Evolutionary conservation across 1,140 invertebrate species (phyloP).

Genomic region (Microplitis mediator): DNA sequence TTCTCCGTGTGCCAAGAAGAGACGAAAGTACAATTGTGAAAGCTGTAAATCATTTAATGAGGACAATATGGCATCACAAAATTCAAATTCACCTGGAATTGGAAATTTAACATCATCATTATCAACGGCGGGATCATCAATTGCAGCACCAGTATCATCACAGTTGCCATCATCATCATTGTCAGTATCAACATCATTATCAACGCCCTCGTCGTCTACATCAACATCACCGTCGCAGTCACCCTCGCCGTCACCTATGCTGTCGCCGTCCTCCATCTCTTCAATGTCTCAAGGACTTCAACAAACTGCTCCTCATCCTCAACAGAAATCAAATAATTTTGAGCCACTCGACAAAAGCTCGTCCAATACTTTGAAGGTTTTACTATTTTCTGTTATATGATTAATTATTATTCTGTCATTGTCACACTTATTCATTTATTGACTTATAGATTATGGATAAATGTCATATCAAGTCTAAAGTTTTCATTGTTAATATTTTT

Average conservation of each 20-base stretch:
- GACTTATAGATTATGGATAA: not conserved
- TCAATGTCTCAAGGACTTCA: constrained; percentile 16
- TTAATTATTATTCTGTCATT: not conserved
- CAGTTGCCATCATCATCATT: constrained; percentile 10
- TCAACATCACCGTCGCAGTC: constrained; percentile 2
- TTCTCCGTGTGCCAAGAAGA: constrained; percentile 1
- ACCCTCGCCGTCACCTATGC: not conserved
- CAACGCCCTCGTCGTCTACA: not conserved
- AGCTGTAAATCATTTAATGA: constrained; percentile 9
- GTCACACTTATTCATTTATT: too few species aligned
- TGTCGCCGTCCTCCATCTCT: not conserved
- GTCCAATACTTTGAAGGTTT: constrained; percentile 58
- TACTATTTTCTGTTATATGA: not conserved
- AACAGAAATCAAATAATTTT: constrained; percentile 53
- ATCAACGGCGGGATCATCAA: not conserved
- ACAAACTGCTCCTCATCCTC: constrained; percentile 25
- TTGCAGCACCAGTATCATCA: not conserved
- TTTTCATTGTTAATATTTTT: too few species aligned
- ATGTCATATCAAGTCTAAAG: too few species aligned
- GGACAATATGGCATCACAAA: constrained; percentile 48
- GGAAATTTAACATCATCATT: constrained; percentile 16
- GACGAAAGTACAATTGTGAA: constrained; percentile 5
- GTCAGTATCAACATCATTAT: constrained; percentile 11
- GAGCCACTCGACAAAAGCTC: constrained; percentile 57
- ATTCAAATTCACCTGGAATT: constrained; percentile 37